A percentile compares a stretch with the other conserved stretches of the same genome.
phyloP scores from a whole-genome alignment of 2,797 vertebrate species.

The Falco concolor region DNA sequence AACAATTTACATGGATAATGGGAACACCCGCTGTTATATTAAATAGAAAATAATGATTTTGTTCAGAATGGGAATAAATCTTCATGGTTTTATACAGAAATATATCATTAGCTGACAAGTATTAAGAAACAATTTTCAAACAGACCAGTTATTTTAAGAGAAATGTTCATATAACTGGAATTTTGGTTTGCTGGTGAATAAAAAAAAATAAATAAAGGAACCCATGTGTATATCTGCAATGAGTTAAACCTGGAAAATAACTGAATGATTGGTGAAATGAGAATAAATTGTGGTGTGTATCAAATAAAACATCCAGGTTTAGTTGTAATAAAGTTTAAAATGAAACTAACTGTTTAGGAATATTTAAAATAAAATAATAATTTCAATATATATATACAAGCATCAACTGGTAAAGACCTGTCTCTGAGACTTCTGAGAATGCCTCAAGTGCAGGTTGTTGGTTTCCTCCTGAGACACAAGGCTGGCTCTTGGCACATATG shows the following conservation, averaged over 20 bases:
- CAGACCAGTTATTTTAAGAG: neutral
- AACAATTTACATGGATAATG: neutral
- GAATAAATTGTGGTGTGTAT: neutral
- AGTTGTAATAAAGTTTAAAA: neutral
- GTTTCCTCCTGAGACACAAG: neutral
- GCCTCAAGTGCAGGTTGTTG: neutral
- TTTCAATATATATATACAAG: neutral
- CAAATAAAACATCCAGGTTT: neutral
- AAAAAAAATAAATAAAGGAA: neutral
- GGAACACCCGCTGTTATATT: neutral
- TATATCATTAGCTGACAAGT: neutral
- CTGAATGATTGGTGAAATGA: neutral
- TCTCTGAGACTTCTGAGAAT: neutral
- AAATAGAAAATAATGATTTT: neutral
- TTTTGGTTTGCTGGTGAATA: neutral
- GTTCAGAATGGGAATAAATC: neutral
- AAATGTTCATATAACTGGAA: neutral
- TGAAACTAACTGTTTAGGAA: neutral
- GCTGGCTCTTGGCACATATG: rapidly evolving
- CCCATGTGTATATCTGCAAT: neutral
- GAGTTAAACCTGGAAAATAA: neutral
- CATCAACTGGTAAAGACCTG: neutral
- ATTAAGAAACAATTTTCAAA: neutral
- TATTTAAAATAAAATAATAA: neutral
- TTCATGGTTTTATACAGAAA: neutral